Evolutionary conservation across 1,140 invertebrate species (phyloP).

Genomic region (Drosophila serrata): DNA sequence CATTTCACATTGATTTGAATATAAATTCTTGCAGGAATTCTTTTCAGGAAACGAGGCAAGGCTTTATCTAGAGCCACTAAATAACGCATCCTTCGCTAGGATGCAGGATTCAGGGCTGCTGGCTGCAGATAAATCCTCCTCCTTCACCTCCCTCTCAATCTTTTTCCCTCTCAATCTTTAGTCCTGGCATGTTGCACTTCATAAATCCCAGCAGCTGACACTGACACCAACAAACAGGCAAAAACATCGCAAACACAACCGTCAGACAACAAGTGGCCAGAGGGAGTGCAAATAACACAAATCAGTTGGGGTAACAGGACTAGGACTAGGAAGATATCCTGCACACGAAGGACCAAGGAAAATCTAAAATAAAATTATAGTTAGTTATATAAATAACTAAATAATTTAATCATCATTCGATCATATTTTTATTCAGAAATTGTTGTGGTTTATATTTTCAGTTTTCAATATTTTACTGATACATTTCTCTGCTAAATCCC

Average conservation of each 20-base stretch:
- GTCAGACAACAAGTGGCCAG: constrained; percentile 70
- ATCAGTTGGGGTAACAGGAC: constrained; percentile 1
- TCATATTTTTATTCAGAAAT: not conserved
- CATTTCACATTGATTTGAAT: constrained; percentile 18
- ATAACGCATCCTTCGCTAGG: constrained; percentile 26
- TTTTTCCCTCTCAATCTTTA: constrained; percentile 53
- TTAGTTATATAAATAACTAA: too few species aligned
- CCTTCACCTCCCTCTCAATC: constrained; percentile 39
- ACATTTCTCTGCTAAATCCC: not conserved
- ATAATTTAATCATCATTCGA: too few species aligned
- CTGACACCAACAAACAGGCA: constrained; percentile 65
- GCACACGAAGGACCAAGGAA: not conserved
- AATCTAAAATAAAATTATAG: not conserved
- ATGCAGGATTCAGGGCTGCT: constrained; percentile 20
- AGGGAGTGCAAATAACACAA: constrained; percentile 38
- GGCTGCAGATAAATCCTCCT: constrained; percentile 32
- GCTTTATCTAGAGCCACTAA: constrained; percentile 46
- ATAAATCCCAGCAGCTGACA: constrained; percentile 79
- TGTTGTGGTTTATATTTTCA: not conserved
- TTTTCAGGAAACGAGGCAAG: constrained; percentile 48
- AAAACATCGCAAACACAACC: constrained; percentile 27
- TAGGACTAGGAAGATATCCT: constrained; percentile 3
- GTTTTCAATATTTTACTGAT: not conserved
- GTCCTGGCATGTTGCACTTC: constrained; percentile 70
- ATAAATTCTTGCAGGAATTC: not conserved